A percentile compares a stretch with the other conserved stretches of the same genome.
phyloP scores from a whole-genome alignment of 1,140 invertebrate species.

The Zaprionus tsacasi region DNA sequence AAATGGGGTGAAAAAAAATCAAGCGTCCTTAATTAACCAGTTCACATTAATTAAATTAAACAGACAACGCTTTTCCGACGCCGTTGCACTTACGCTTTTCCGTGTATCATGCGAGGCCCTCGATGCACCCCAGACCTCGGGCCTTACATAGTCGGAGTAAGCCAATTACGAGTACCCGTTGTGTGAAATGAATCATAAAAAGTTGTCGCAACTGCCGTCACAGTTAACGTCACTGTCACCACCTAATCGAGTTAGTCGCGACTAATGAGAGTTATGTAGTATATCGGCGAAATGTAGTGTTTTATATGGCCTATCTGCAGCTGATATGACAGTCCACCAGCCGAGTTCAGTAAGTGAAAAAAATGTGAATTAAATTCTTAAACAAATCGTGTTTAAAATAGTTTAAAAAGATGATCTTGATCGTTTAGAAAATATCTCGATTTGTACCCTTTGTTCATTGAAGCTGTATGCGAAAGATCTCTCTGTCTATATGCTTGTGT shows the following conservation, averaged over 20 bases:
- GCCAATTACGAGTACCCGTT: constrained; percentile 51
- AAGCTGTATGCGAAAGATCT: too few species aligned
- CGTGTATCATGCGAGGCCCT: constrained; percentile 51
- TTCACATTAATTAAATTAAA: constrained; percentile 40
- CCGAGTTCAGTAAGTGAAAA: neutral
- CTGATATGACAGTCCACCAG: neutral
- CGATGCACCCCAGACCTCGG: constrained; percentile 86
- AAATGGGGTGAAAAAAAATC: neutral
- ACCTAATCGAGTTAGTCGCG: constrained; percentile 58
- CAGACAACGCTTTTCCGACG: neutral
- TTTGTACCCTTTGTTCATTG: too few species aligned
- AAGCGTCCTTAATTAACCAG: constrained; percentile 19
- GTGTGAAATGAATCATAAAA: constrained; percentile 27
- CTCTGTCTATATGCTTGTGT: too few species aligned
- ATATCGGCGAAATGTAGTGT: constrained; percentile 33
- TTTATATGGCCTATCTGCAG: constrained; percentile 59
- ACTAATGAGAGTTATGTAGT: constrained; percentile 53
- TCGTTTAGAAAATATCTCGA: neutral
- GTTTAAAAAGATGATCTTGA: too few species aligned
- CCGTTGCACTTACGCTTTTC: constrained; percentile 70
- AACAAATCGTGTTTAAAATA: too few species aligned
- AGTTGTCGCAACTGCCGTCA: constrained; percentile 37
- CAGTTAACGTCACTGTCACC: constrained; percentile 37
- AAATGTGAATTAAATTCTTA: neutral
- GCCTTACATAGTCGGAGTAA: constrained; percentile 85